Conservation (phyloP, 2,113 vertebrate genomes). For the Anolis sagrei region DNA sequence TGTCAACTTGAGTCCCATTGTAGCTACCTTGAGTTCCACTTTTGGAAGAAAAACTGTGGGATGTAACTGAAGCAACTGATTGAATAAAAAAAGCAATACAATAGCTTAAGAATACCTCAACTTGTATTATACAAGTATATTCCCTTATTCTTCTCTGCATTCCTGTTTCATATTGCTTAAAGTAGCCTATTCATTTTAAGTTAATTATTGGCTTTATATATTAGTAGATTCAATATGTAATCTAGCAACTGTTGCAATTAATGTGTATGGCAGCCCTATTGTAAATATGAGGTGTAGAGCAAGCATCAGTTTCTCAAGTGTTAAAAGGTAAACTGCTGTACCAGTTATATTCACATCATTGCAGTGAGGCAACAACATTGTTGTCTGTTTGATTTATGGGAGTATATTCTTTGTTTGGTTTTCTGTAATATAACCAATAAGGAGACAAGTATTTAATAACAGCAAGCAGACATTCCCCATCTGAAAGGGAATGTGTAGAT, state of each 20-base stretch:
- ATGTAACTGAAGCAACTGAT: no score
- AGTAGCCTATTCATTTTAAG: conserved; percentile 25
- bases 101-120: not conserved
- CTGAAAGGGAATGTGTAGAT: not conserved
- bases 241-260: conserved; percentile 49
- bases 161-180: not conserved
- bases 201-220: not conserved
- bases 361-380: not conserved
- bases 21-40: no score
- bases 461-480: not conserved
- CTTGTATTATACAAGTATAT: not conserved
- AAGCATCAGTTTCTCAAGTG: not conserved
- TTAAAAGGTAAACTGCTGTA: not conserved
- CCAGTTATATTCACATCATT: not conserved
- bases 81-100: not conserved
- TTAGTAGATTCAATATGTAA: not conserved
- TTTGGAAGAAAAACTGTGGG: no score
- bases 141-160: conserved; percentile 15
- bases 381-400: not conserved
- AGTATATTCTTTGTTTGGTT: not conserved
- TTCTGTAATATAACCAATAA: not conserved
- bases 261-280: conserved; percentile 10
- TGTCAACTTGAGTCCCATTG: no score
- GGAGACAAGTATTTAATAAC: not conserved
- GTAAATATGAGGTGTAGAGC: conserved; percentile 29